Evolutionary conservation across 2,888 invertebrate species (phyloP), one percentile per base, ranked within the genome.

Genomic region (Orchesellides sinensis): DNA sequence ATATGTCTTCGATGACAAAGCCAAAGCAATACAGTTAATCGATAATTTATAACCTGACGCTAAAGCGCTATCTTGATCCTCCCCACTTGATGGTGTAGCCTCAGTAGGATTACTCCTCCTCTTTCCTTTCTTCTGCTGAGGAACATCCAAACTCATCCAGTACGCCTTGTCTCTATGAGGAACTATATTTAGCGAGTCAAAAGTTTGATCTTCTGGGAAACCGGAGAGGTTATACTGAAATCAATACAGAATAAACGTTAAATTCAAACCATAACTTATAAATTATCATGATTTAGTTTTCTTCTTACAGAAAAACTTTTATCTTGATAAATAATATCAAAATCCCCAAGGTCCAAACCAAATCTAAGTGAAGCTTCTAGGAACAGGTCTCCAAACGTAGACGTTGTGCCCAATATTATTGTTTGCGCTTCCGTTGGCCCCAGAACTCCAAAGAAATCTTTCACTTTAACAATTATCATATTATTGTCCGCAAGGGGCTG

Each of bases 321-420:
- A 4, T 83, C 84, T 59, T 86, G 86, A 56, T 85, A 87, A 3
- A 85, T 72, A 2, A 87, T 66, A 17, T 87, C 86, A 63, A 87
- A 86, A 6, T 84, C 63, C 1, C 63, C 83, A 8, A 83, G 19
- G 5, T 75, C 70, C 10, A 84, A 45, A 23, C 82, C 54, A 52
- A 84, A 86, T 0, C 79, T 54, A 14, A 32, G 40, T 0, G 84
- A 56, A 2, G 84, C 84, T n/a, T 85, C 85, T 29, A 81, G 72
- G 6, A 86, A 72, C 49, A 87, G 79, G 2, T 84, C 69, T 1
- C 52, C 59, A 17, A 86, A 52, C 4, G 84, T 84, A 0, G 84
- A 75, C n/a, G 25, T 47, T 0, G 74, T 59, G 0, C 78, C 32
- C 17, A 84, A 65, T 0, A 79, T 65, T 29, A 87, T 84, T 6